Evolutionary conservation across 2,113 vertebrate species (phyloP), one percentile per base, ranked within the genome.

Genomic region (Saguinus midas): DNA sequence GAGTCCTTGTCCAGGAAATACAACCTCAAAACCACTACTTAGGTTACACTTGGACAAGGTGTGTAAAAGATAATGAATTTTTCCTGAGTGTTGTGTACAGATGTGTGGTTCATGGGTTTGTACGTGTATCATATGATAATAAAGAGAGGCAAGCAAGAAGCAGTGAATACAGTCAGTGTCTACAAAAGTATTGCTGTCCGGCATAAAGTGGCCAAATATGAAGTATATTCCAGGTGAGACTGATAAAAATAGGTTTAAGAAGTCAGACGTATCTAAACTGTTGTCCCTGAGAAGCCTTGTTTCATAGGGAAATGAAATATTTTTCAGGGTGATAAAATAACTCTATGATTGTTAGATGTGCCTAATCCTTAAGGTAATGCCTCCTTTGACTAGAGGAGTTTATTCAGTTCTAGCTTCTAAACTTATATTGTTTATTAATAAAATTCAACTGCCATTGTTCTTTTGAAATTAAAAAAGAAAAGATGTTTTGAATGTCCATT

Each of bases 351-450:
- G 35, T 48, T 87, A 64, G 32, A 16, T 52, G 3, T 76, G 20
- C 12, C 87, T 75, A 43, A 43, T 83, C 66, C 25, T 90, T 94
- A 84, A 61, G 10, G n/a, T 32, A 64, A 2, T 9, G 61, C n/a
- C 86, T 72, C 14, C n/a, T 97, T 91, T 92, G 43, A 20, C 45
- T 32, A 61, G 9, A 78, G 25, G 20, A 3, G 8, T 90, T 90
- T 55, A 87, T 50, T 96, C 79, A 57, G 72, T 94, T 90, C 25
- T 55, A 91, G 50, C 37, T 84, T 87, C 50, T 87, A 48, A 93
- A 20, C 83, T 91, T 50, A 35, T 64, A 23, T 57, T 94, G 23
- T 55, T 93, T 66, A 82, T 52, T 93, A 73, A 50, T 58, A 84
- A 68, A 92, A 91, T 16, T 50, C 23, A 57, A 12, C 43, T 61